Conservation (phyloP, 2,113 vertebrate genomes). For the Hydrolagus affinis region DNA sequence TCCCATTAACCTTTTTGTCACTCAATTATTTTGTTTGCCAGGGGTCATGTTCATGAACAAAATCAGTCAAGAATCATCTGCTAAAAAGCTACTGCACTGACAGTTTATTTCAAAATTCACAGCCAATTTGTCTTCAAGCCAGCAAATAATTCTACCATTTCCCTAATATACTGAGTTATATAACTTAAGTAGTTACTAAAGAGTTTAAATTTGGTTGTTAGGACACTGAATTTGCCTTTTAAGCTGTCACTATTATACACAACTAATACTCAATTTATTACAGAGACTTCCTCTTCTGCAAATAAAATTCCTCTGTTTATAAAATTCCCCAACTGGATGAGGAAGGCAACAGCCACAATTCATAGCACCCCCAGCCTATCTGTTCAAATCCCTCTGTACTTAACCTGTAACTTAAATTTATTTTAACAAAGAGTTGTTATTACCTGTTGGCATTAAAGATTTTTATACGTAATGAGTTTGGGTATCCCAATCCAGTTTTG, state of each 20-base stretch:
- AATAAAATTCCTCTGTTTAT: too few species aligned
- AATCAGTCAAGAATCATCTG: not conserved
- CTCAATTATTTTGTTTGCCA: conserved; percentile 13
- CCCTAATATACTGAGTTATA: not conserved
- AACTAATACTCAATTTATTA: not conserved
- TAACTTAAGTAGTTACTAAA: not conserved
- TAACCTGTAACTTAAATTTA: too few species aligned
- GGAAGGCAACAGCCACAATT: too few species aligned
- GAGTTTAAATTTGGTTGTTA: not conserved
- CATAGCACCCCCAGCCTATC: too few species aligned
- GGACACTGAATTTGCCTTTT: not conserved
- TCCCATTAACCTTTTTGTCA: conserved; percentile 20
- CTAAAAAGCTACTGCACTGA: not conserved
- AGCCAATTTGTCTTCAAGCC: not conserved
- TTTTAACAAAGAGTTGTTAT: too few species aligned
- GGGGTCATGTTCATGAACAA: not conserved
- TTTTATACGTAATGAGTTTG: too few species aligned
- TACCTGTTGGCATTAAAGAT: too few species aligned
- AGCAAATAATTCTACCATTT: not conserved
- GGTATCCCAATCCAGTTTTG: too few species aligned
- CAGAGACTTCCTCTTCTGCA: not conserved
- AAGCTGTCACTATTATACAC: not conserved
- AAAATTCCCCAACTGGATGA: too few species aligned
- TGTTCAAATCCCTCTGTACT: too few species aligned
- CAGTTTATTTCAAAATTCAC: not conserved